A percentile compares a stretch with the other conserved stretches of the same genome.
Conservation (phyloP, 2,888 invertebrate genomes). For the Luffia ferchaultella region DNA sequence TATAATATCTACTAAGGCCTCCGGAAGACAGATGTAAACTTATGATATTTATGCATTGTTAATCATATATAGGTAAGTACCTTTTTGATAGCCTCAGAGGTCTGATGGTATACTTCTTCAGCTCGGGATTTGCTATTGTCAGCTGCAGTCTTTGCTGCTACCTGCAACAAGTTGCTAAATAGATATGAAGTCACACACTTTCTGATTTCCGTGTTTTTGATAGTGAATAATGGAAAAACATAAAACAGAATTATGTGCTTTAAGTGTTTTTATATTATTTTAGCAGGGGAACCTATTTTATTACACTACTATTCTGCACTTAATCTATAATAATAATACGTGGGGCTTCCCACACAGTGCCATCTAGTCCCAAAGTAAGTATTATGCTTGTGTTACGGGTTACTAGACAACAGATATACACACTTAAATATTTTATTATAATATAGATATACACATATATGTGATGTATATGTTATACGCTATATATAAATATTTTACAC, state of each 20-base stretch:
- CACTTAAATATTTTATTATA: too few relatives aligned
- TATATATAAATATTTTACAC: too few relatives aligned
- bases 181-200: background rate
- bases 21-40: background rate
- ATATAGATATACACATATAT: too few relatives aligned
- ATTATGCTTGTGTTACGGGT: too few relatives aligned
- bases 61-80: conserved; percentile 20
- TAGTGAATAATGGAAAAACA: too few relatives aligned
- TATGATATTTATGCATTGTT: background rate
- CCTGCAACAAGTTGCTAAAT: conserved; percentile 21
- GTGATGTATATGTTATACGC: too few relatives aligned
- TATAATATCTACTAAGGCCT: too few relatives aligned
- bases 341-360: too few relatives aligned
- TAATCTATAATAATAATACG: background rate
- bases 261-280: background rate
- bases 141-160: conserved; percentile 45
- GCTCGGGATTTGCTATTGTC: conserved; percentile 38
- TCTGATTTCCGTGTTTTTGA: background rate
- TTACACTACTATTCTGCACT: background rate
- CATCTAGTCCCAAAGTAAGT: too few relatives aligned
- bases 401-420: too few relatives aligned
- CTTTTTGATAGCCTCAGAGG: conserved; percentile 35
- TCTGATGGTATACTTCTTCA: conserved; percentile 34
- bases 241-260: background rate
- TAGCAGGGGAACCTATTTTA: background rate